A percentile compares a stretch with the other conserved stretches of the same genome.
Conservation (phyloP, 2,113 vertebrate genomes). For the Tupaia tana region DNA sequence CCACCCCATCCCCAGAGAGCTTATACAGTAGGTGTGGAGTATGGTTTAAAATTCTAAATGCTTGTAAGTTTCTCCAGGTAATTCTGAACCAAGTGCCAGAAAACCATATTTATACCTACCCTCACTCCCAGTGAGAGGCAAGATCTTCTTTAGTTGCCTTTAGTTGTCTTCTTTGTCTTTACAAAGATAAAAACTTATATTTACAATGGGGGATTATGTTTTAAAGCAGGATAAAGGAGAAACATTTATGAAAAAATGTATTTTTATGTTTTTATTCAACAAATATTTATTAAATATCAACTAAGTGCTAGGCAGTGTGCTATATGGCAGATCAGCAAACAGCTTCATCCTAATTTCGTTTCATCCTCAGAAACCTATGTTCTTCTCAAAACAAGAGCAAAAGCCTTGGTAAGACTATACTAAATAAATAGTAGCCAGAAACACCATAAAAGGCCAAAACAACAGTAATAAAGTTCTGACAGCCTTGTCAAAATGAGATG, state of each 20-base stretch:
- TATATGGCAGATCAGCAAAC: not conserved
- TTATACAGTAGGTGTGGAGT: not conserved
- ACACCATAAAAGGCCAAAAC: not conserved
- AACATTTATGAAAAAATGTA: not conserved
- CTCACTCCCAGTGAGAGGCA: not conserved
- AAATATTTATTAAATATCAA: not conserved
- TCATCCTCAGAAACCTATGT: not conserved
- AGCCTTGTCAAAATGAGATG: not conserved
- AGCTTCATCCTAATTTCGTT: not conserved
- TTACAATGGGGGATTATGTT: not conserved
- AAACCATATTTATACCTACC: not conserved
- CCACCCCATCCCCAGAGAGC: not conserved
- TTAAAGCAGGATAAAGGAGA: not conserved
- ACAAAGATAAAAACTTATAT: slow-evolving; percentile 23
- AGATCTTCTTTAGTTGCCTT: not conserved
- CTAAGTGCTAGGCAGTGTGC: not conserved
- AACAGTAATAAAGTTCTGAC: not conserved
- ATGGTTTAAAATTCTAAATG: not conserved
- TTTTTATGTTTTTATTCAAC: not conserved
- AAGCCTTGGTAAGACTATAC: not conserved
- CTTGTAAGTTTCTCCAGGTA: not conserved
- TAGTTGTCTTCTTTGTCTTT: not conserved
- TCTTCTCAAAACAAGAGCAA: not conserved
- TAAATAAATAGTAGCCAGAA: not conserved
- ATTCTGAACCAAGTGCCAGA: not conserved